phyloP scores from a whole-genome alignment of 2,888 invertebrate species.

The Incurvaria masculella region DNA sequence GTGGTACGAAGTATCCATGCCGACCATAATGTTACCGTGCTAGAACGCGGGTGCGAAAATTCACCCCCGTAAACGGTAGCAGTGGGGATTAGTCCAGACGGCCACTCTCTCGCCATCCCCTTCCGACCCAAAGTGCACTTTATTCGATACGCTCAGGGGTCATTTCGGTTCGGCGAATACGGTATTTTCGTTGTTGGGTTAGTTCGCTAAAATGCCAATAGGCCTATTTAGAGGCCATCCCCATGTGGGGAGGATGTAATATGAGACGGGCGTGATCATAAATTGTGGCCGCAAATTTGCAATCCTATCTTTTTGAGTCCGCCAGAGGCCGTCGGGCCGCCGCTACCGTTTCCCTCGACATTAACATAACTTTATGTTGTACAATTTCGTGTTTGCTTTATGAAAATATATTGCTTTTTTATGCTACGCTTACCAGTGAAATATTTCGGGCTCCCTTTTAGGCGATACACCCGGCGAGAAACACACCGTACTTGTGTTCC shows the following conservation, averaged over 20 bases:
- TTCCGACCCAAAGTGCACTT: slow-evolving; percentile 45
- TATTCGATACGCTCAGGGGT: slow-evolving; percentile 54
- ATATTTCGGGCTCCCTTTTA: background rate
- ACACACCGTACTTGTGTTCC: no score
- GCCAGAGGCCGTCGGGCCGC: slow-evolving; percentile 40
- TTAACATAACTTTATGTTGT: slow-evolving; percentile 51
- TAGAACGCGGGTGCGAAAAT: slow-evolving; percentile 31
- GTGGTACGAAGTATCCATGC: no score
- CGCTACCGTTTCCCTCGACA: slow-evolving; percentile 20
- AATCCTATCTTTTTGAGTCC: slow-evolving; percentile 51
- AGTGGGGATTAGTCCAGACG: slow-evolving; percentile 42
- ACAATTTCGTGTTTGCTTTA: slow-evolving; percentile 41
- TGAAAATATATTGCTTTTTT: slow-evolving; percentile 23
- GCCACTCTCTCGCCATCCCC: slow-evolving; percentile 27
- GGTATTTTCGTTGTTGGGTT: slow-evolving; percentile 24
- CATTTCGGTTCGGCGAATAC: slow-evolving; percentile 47
- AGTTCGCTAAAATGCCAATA: slow-evolving; percentile 48
- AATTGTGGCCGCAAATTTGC: slow-evolving; percentile 56
- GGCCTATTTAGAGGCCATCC: slow-evolving; percentile 35
- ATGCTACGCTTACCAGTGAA: background rate
- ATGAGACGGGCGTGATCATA: slow-evolving; percentile 39
- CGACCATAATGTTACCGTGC: background rate
- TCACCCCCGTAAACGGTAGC: slow-evolving; percentile 45
- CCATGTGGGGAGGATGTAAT: slow-evolving; percentile 33
- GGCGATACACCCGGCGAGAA: background rate